phyloP scores from a whole-genome alignment of 2,888 invertebrate genomes.

The Alviniconcha strummeri region DNA sequence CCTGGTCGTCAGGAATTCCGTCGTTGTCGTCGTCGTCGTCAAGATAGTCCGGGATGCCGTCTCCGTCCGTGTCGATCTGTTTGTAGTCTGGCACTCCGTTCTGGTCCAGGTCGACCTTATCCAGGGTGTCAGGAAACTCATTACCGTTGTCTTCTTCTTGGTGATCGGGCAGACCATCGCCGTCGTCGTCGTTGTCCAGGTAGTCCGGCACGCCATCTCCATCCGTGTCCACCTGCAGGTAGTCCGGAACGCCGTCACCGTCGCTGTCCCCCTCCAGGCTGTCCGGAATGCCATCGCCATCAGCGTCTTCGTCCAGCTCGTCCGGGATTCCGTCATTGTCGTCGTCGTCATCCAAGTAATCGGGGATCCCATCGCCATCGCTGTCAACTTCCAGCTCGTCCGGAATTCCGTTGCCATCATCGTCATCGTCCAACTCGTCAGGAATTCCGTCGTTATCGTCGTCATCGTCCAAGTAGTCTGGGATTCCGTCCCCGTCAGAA shows the following conservation, averaged over 20 bases:
- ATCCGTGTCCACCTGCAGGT: slow-evolving; percentile 53
- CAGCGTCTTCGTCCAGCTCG: slow-evolving; percentile 56
- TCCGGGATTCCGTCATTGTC: slow-evolving; percentile 64
- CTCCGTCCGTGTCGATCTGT: slow-evolving; percentile 56
- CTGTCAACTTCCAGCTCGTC: slow-evolving; percentile 56
- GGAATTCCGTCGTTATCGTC: slow-evolving; percentile 64
- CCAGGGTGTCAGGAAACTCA: slow-evolving; percentile 56
- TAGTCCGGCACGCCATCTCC: slow-evolving; percentile 68
- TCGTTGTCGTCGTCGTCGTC: slow-evolving; percentile 57
- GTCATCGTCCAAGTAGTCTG: slow-evolving; percentile 50
- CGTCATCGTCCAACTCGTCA: slow-evolving; percentile 54
- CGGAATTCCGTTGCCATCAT: slow-evolving; percentile 63
- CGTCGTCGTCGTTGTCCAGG: slow-evolving; percentile 54
- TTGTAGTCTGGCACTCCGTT: slow-evolving; percentile 67
- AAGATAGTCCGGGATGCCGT: slow-evolving; percentile 54
- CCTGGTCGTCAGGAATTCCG: slow-evolving; percentile 59
- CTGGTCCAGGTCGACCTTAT: slow-evolving; percentile 52
- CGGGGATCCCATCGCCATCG: slow-evolving; percentile 62
- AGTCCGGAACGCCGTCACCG: slow-evolving; percentile 57
- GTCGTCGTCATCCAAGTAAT: slow-evolving; percentile 58
- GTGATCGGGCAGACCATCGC: slow-evolving; percentile 51
- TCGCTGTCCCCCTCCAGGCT: slow-evolving; percentile 58
- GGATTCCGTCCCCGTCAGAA: slow-evolving; percentile 58
- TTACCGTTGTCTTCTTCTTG: slow-evolving; percentile 58
- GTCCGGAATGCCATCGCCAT: slow-evolving; percentile 60